These are phyloP conservation scores for Syndactyla subalaris DNA, from an alignment of 2,797 vertebrate genomes.

Conservation along the genomic window DNA sequence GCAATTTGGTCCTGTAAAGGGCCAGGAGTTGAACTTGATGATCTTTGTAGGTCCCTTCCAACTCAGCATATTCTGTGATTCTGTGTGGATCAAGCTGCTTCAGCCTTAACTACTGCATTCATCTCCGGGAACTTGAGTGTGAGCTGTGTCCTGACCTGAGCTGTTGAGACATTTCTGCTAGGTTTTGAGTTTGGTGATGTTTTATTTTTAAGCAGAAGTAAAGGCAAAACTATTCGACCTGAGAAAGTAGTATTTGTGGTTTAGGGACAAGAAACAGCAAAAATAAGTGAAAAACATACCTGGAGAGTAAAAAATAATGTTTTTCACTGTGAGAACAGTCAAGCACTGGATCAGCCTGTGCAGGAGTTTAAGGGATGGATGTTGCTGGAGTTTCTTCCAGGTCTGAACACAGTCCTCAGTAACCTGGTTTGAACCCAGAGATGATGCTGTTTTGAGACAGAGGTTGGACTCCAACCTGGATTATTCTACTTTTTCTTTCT, in stretches of 20 bases:
- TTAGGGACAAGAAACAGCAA: neutral
- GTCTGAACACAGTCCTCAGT: neutral
- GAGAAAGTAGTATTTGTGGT: fast-evolving
- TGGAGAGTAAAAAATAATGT: neutral
- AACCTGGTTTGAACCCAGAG: neutral
- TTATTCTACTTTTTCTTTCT: neutral
- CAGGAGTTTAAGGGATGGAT: neutral
- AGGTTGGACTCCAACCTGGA: neutral
- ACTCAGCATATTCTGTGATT: no score
- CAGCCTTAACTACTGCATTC: neutral
- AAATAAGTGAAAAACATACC: neutral
- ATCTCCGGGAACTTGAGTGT: no score
- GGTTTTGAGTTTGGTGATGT: neutral
- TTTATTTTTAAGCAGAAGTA: neutral
- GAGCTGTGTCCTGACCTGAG: neutral
- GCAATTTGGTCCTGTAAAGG: neutral
- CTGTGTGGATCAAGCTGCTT: neutral
- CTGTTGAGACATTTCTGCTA: neutral
- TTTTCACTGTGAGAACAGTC: neutral
- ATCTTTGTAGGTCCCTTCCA: no score
- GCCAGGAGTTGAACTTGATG: no score
- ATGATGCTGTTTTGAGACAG: neutral
- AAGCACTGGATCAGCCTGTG: neutral
- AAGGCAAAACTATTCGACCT: neutral
- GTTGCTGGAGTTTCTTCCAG: neutral